Evolutionary conservation across 1,140 invertebrate species (phyloP).

Genomic region (Himalopsyche phryganea): DNA sequence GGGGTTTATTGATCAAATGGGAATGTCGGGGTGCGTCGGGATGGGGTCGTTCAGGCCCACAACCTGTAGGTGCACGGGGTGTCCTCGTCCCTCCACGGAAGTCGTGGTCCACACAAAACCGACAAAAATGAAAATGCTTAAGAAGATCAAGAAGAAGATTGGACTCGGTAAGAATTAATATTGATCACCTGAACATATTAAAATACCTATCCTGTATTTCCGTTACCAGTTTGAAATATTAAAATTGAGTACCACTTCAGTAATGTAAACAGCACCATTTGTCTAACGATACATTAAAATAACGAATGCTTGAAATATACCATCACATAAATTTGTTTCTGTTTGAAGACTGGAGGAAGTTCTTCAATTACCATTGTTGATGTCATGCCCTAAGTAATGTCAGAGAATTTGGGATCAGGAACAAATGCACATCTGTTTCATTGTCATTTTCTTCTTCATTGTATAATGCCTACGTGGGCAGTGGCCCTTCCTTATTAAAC

Average conservation of each 20-base stretch:
- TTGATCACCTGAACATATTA: constrained; percentile 8
- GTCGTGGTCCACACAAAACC: constrained; percentile 8
- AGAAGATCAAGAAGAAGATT: constrained; percentile 53
- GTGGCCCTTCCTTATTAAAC: no score
- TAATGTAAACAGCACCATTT: not conserved
- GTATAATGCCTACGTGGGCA: no score
- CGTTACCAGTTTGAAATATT: not conserved
- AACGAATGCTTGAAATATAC: not conserved
- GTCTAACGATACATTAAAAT: not conserved
- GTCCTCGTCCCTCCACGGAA: constrained; percentile 11
- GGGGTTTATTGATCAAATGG: constrained; percentile 15
- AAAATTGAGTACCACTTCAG: not conserved
- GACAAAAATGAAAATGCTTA: constrained; percentile 42
- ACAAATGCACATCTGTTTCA: no score
- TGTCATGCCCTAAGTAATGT: no score
- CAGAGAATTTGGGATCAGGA: no score
- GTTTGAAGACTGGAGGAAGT: not conserved
- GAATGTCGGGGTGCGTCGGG: constrained; percentile 28
- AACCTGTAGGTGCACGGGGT: constrained; percentile 21
- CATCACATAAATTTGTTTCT: not conserved
- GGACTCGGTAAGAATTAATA: constrained; percentile 43
- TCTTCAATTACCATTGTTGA: no score
- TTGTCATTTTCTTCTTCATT: no score
- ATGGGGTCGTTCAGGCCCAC: not conserved
- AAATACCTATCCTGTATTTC: not conserved